A percentile compares a stretch with the other conserved stretches of the same genome.
phyloP scores from a whole-genome alignment of 2,797 vertebrate genomes.

The Oreochromis grahami region DNA sequence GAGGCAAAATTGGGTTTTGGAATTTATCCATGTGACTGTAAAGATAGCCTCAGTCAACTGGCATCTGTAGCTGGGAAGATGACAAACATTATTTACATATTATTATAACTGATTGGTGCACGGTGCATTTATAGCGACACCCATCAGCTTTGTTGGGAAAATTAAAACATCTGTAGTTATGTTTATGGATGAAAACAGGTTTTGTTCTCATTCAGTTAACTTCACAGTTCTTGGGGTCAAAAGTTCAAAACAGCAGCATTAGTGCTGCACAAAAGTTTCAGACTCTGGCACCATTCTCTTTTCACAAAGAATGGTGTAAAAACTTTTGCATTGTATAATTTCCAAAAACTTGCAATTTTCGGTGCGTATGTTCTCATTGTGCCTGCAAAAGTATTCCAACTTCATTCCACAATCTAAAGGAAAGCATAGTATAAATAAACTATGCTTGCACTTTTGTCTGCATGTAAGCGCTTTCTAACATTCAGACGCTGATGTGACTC shows the following conservation, averaged over 20 bases:
- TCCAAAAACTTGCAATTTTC: neutral
- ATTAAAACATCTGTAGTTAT: too few species aligned
- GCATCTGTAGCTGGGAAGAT: neutral
- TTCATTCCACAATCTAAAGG: neutral
- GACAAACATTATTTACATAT: neutral
- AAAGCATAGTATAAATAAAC: neutral
- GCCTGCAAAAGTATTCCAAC: neutral
- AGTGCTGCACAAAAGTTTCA: neutral
- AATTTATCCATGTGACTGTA: neutral
- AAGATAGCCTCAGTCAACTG: neutral
- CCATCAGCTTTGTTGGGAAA: neutral
- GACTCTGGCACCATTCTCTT: neutral
- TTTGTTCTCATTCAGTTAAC: neutral
- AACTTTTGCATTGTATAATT: neutral
- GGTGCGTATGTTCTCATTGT: neutral
- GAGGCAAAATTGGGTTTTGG: neutral
- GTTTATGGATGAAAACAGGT: neutral
- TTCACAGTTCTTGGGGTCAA: neutral
- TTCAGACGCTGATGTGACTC: neutral
- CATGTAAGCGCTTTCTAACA: neutral
- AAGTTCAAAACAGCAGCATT: neutral
- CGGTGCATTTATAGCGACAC: neutral
- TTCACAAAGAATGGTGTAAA: neutral
- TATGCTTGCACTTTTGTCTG: neutral
- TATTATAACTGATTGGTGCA: neutral